Percentiles rank a stretch among this genome's conserved stretches.
These are phyloP conservation scores for Gnatocerus cornutus DNA, from an alignment of 2,888 invertebrate genomes.

Conservation along the genomic window DNA sequence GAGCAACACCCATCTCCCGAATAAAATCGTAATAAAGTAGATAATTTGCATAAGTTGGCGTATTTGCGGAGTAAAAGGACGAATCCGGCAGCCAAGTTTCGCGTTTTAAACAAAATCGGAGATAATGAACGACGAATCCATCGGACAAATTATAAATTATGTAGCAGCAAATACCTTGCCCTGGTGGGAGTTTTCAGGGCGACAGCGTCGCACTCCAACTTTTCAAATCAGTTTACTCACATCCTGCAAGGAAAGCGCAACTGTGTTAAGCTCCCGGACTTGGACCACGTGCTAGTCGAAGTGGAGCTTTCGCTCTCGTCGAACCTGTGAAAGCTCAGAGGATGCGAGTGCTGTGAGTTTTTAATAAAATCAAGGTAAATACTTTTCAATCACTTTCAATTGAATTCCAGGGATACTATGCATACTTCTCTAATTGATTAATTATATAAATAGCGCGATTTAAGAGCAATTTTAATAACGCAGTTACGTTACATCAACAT, in stretches of 20 bases:
- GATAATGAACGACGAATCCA: slow-evolving; percentile 6
- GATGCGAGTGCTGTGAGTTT: slow-evolving; percentile 34
- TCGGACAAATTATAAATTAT: slow-evolving; percentile 45
- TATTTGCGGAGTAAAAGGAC: slow-evolving; percentile 4
- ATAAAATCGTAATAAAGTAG: slow-evolving; percentile 19
- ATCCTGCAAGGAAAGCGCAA: slow-evolving; percentile 41
- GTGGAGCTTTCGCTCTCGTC: slow-evolving; percentile 37
- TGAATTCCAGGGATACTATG: slow-evolving; percentile 27
- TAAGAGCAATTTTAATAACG: slow-evolving; percentile 39
- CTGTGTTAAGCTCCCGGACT: slow-evolving; percentile 23
- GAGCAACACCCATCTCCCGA: slow-evolving; percentile 8
- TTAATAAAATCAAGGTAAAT: slow-evolving; percentile 29
- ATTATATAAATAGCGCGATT: slow-evolving; percentile 35
- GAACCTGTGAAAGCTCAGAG: background rate
- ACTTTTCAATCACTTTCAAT: slow-evolving; percentile 6
- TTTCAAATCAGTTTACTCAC: slow-evolving; percentile 45
- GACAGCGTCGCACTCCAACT: slow-evolving; percentile 26
- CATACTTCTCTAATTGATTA: slow-evolving; percentile 29
- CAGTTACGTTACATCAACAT: slow-evolving; percentile 45
- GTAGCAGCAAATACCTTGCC: slow-evolving; percentile 43
- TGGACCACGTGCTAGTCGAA: slow-evolving; percentile 45
- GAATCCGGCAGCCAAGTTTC: slow-evolving; percentile 9
- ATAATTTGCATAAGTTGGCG: slow-evolving; percentile 25
- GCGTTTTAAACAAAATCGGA: background rate
- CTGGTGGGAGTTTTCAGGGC: slow-evolving; percentile 48